Conservation (phyloP, 2,113 vertebrate species). For the Tachycineta bicolor region DNA sequence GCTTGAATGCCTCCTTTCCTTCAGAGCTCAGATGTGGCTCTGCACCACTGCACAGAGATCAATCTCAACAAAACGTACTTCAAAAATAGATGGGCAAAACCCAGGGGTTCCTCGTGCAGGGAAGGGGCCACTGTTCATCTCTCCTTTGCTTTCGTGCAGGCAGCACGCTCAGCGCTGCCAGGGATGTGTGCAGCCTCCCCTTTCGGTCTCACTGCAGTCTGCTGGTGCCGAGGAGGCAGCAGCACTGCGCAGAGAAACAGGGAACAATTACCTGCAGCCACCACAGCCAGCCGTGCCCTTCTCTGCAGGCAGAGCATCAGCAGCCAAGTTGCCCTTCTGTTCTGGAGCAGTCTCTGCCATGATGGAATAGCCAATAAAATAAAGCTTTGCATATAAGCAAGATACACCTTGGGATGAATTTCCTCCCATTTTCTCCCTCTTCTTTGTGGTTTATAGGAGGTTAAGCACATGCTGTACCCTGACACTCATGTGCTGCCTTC, state of each 20-base stretch:
- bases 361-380: background rate
- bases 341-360: background rate
- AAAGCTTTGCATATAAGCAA: background rate
- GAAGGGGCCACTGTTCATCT: background rate
- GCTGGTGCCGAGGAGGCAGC: accelerated
- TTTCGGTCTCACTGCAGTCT: background rate
- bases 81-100: background rate
- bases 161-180: accelerated
- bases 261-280: background rate
- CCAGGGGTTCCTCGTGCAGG: background rate
- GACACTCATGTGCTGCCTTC: accelerated
- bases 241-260: accelerated
- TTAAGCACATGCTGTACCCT: background rate
- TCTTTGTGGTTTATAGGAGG: background rate
- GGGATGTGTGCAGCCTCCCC: accelerated
- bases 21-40: background rate
- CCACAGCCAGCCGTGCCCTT: accelerated
- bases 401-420: background rate
- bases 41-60: background rate
- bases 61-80: background rate
- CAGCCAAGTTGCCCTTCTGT: background rate
- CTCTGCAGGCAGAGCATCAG: background rate
- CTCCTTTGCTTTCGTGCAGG: background rate
- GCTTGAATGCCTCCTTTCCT: background rate
- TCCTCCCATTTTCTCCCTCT: background rate